Base-by-base conservation (phyloP, 2,113 vertebrate genomes). In the Mesoclemmys tuberculata region DNA sequence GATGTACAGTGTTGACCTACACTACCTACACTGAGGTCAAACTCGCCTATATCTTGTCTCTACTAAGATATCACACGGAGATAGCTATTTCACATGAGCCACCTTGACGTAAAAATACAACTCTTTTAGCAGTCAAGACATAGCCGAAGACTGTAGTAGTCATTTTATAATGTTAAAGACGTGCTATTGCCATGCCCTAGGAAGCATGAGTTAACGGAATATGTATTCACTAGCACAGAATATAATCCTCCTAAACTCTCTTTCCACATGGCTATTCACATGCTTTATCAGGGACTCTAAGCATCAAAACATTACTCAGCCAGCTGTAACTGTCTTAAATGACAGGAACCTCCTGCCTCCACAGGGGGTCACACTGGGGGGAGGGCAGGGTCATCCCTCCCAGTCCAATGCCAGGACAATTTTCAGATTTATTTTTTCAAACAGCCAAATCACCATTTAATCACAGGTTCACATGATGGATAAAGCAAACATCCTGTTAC, bases 281-380 rank as follows among this genome's bases (percentile, higher is more conserved):
- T 27, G 12, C 4, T 61, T 85, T 38, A 61, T 18, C 38, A 41
- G 41, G 92, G 41, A 75, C 24, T 54, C 52, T 24, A 55, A 38
- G 52, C 61, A 18, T 2, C 38, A 64, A 78, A 8, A 5, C 5
- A 8, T 26, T 52, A 64, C 89, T 81, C 55, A 82, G 82, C 84
- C 74, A 88, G 78, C 38, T 1, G 31, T 10, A 31, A 35, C n/a
- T 85, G 29, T 18, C 79, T 31, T 44, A 2, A 52, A 16, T 0
- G 0, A 54, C 8, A 13, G 61, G 71, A 78, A 51, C 10, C 2
- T 0, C 12, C 61, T 29, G 5, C 18, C 18, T n/a, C 18, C 64
- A 0, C 14, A 56, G 77, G 24, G 11, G 44, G 24, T 94, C 22
- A 44, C 0, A 0, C 1, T 71, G n/a, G 52, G 55, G 61, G 64